Conservation (phyloP, 2,888 invertebrate genomes). For the Dromius quadrimaculatus region DNA sequence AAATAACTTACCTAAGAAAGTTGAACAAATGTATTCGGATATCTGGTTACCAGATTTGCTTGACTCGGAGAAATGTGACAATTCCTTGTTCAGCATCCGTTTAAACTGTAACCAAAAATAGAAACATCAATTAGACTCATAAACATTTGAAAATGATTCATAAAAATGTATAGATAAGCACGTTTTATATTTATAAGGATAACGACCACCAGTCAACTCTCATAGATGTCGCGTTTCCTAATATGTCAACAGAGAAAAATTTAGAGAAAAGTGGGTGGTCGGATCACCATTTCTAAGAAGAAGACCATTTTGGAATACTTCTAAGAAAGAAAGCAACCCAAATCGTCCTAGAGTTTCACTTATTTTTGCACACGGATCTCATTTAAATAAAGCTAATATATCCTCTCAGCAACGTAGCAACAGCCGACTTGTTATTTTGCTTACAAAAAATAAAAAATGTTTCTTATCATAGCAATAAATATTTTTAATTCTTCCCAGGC, state of each 20-base stretch:
- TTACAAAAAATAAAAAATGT: slow-evolving; percentile 1
- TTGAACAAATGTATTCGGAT: slow-evolving; percentile 99
- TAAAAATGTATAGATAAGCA: neutral
- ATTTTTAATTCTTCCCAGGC: slow-evolving; percentile 4
- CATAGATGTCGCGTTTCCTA: slow-evolving; percentile 27
- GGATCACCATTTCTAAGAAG: slow-evolving; percentile 33
- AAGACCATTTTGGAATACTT: slow-evolving; percentile 27
- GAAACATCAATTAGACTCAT: too few species aligned
- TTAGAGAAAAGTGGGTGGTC: slow-evolving; percentile 39
- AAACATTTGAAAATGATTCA: neutral
- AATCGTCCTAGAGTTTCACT: slow-evolving; percentile 35
- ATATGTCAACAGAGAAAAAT: slow-evolving; percentile 31
- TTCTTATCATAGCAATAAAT: slow-evolving; percentile 24
- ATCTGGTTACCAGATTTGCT: slow-evolving; percentile 99
- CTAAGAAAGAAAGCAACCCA: slow-evolving; percentile 28
- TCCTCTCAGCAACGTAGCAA: slow-evolving; percentile 4
- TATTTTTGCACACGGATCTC: slow-evolving; percentile 32
- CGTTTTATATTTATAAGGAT: neutral
- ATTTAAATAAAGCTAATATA: slow-evolving; percentile 9
- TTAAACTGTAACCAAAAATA: slow-evolving; percentile 92
- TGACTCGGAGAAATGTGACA: slow-evolving; percentile 98
- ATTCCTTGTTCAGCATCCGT: slow-evolving; percentile 99
- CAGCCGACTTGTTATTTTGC: slow-evolving; percentile 5
- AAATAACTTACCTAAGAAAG: slow-evolving; percentile 92
- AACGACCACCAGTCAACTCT: slow-evolving; percentile 22